phyloP scores from a whole-genome alignment of 2,113 vertebrate species.

The Limnothrissa miodon region DNA sequence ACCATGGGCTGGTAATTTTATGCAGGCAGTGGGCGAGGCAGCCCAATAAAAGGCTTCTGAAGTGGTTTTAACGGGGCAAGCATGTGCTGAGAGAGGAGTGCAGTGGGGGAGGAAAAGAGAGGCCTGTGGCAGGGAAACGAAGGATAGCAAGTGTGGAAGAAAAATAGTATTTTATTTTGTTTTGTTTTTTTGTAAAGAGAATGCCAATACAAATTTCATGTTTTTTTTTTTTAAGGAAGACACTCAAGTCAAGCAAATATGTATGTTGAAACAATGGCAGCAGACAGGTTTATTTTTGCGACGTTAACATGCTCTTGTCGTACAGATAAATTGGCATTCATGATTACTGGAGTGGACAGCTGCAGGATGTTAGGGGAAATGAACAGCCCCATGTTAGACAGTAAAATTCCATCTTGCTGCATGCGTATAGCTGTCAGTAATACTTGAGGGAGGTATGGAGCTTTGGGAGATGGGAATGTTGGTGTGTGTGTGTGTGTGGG shows the following conservation, averaged over 20 bases:
- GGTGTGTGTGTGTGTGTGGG: not conserved
- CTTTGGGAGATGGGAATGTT: not conserved
- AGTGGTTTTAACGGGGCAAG: constrained; percentile 30
- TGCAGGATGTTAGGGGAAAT: constrained; percentile 15
- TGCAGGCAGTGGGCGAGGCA: constrained; percentile 34
- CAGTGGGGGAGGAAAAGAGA: not conserved
- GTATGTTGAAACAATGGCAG: not conserved
- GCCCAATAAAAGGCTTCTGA: constrained; percentile 30
- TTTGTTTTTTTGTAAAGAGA: not conserved
- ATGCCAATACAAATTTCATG: not conserved
- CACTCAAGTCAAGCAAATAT: not conserved
- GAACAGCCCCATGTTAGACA: constrained; percentile 2
- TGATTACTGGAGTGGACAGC: constrained; percentile 12
- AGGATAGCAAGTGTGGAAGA: not conserved
- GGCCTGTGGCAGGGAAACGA: not conserved
- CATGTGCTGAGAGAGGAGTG: not conserved
- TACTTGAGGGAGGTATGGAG: not conserved
- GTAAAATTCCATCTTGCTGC: constrained; percentile 10
- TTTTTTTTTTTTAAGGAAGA: not conserved
- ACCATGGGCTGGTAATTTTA: constrained; percentile 22
- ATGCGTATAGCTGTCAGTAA: constrained; percentile 15
- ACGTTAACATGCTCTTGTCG: constrained; percentile 8
- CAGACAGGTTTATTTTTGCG: not conserved
- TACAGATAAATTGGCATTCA: constrained; percentile 10
- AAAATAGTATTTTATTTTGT: not conserved